Conservation (phyloP, 2,888 invertebrate species). For the Patella depressa region DNA sequence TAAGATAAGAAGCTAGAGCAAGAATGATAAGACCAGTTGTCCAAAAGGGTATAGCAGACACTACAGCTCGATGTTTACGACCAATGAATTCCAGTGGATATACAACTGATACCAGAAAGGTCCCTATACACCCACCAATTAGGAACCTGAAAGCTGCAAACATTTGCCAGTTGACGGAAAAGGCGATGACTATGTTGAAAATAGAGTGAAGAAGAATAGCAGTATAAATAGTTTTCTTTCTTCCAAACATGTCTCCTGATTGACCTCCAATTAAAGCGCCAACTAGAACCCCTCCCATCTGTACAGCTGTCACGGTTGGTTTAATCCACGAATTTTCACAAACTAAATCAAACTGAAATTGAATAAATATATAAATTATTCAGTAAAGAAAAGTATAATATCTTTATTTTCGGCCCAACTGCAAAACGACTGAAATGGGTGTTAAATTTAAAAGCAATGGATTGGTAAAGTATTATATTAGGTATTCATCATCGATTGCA, state of each 20-base stretch:
- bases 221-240: constrained; percentile 44
- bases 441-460: no score
- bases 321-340: constrained; percentile 42
- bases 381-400: no score
- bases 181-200: constrained; percentile 41
- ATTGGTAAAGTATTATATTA: no score
- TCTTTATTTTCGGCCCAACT: no score
- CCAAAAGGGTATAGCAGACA: constrained; percentile 19
- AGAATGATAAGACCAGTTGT: constrained; percentile 17
- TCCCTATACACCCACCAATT: constrained; percentile 37
- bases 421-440: no score
- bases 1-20: constrained; percentile 15
- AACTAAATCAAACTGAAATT: constrained; percentile 45
- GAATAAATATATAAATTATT: no score
- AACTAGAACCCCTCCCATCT: constrained; percentile 48
- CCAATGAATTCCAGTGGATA: constrained; percentile 30
- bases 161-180: constrained; percentile 51
- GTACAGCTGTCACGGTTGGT: constrained; percentile 43
- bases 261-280: constrained; percentile 48
- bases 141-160: constrained; percentile 45
- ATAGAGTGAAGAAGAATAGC: constrained; percentile 32
- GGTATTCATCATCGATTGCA: no score
- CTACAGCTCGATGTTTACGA: constrained; percentile 19
- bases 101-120: constrained; percentile 28
- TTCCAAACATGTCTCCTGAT: constrained; percentile 44